Evolutionary conservation across 2,113 vertebrate genomes (phyloP), one percentile per base, ranked within the genome.

Genomic region (Microcebus murinus): DNA sequence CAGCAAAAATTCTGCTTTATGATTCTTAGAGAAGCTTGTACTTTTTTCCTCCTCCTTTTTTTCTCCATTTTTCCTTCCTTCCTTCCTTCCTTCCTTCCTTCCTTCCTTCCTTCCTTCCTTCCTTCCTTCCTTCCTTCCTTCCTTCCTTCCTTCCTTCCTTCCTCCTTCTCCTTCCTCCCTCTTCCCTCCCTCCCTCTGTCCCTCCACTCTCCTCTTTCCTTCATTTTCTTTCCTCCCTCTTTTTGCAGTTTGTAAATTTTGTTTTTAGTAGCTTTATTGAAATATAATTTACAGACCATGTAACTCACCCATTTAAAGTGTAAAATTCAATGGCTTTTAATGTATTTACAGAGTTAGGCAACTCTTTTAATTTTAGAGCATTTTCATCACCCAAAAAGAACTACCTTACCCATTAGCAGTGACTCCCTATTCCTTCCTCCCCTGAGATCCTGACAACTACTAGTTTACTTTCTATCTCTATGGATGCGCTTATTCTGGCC

Each of bases 331-430:
- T 81, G 81, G 21, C 27, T 90, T 82, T 61, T 82, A 90, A 90
- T 93, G 63, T 76, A 82, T 55, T 55, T 57, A 76, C 52, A 48
- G 18, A 93, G 42, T 55, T 87, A 55, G 87, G 36, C 29, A 87
- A n/a, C 20, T 45, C 45, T 45, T 83, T 79, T 84, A 83, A 76
- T 70, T 93, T 93, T 95, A 82, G 74, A 48, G 34, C 31, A 90
- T 93, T 82, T 95, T 85, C n/a, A 76, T 87, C 13, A 52, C 29
- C n/a, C 15, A 2, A 13, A 68, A 92, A 67, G 17, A 73, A 76
- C 31, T 29, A 21, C 27, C 21, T 20, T 59, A 11, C 23, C 50
- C 25, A 59, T 59, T 81, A 82, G 23, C n/a, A 87, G 8, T 70
- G 13, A 23, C 29, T 90, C 4, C n/a, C 12, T 45, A 23, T 70